Evolutionary conservation across 23 tunicate genomes (phyloP).

Genomic region (Trididemnum miniatum): DNA sequence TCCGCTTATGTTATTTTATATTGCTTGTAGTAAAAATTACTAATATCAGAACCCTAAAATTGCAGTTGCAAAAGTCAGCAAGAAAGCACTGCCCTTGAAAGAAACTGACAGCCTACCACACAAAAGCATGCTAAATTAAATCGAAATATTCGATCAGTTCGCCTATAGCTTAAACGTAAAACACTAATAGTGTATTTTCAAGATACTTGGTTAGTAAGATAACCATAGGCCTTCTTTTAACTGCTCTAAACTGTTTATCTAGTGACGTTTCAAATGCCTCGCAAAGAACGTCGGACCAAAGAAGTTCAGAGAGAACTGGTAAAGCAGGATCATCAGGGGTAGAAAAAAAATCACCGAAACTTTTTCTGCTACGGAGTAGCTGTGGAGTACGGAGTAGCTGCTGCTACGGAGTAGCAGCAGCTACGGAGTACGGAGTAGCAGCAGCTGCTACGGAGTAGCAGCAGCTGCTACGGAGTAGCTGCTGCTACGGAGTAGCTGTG

Average conservation of each 20-base stretch:
- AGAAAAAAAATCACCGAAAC: neutral
- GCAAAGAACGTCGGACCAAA: neutral
- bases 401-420: too few relatives aligned
- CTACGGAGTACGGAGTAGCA: too few relatives aligned
- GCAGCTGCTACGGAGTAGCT: too few relatives aligned
- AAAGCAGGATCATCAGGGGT: neutral
- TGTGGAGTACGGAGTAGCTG: too few relatives aligned
- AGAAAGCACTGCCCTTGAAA: neutral
- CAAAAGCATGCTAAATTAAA: too few relatives aligned
- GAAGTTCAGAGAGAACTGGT: neutral
- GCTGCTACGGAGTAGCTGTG: too few relatives aligned
- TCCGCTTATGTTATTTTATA: too few relatives aligned
- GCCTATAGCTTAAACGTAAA: too few relatives aligned
- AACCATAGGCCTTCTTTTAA: neutral
- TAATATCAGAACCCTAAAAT: too few relatives aligned
- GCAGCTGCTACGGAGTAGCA: too few relatives aligned
- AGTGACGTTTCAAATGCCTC: neutral
- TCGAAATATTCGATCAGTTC: too few relatives aligned
- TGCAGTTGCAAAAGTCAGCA: neutral
- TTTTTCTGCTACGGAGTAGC: neutral
- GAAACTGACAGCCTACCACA: neutral
- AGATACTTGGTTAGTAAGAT: neutral
- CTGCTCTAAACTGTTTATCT: neutral
- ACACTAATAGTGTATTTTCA: neutral
- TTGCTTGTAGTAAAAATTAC: too few relatives aligned